Evolutionary conservation across 1,140 invertebrate genomes (phyloP).

Genomic region (Drosophila trapezifrons): DNA sequence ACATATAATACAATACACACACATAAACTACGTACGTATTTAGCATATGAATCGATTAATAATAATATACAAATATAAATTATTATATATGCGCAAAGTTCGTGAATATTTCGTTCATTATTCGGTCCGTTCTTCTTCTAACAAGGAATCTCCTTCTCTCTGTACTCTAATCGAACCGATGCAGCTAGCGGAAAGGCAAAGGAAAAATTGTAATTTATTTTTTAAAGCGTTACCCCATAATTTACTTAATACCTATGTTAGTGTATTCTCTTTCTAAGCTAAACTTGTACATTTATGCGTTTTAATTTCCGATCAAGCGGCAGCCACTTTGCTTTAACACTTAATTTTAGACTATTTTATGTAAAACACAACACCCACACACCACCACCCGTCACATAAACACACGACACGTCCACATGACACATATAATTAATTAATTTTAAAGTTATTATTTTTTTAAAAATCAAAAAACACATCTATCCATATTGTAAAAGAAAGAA

Average conservation of each 20-base stretch:
- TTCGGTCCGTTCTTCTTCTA: conserved; percentile 38
- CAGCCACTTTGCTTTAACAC: conserved; percentile 67
- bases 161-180: conserved; percentile 41
- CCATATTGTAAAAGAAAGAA: conserved; percentile 64
- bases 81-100: conserved; percentile 63
- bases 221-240: conserved; percentile 40
- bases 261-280: conserved; percentile 27
- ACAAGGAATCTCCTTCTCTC: conserved; percentile 42
- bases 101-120: conserved; percentile 41
- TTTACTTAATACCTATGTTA: conserved; percentile 56
- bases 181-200: conserved; percentile 39
- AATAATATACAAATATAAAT: conserved; percentile 64
- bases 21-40: conserved; percentile 55
- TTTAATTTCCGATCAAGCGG: conserved; percentile 33
- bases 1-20: conserved; percentile 52
- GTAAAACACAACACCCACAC: conserved; percentile 35
- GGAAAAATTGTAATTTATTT: conserved; percentile 64
- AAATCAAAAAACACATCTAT: conserved; percentile 40
- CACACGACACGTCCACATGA: conserved; percentile 56
- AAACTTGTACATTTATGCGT: conserved; percentile 69
- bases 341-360: conserved; percentile 64
- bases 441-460: conserved; percentile 80
- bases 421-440: conserved; percentile 69
- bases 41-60: conserved; percentile 70
- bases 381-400: conserved; percentile 22